A percentile compares a stretch with the other conserved stretches of the same genome.
Evolutionary conservation across 2,888 invertebrate genomes (phyloP).

Genomic region (Lamellibrachia columna): DNA sequence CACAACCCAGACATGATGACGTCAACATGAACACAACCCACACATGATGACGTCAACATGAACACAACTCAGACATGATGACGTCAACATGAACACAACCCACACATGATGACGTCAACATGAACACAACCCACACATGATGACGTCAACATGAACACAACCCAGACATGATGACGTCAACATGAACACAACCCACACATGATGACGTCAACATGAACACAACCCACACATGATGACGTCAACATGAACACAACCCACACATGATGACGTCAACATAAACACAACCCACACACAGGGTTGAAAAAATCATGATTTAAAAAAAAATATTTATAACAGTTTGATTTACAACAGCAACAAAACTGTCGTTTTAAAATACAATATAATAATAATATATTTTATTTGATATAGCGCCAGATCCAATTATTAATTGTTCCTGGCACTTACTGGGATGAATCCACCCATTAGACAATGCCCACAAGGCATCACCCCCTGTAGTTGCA

Average conservation of each 20-base stretch:
- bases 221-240: constrained; percentile 19
- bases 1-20: too few species aligned
- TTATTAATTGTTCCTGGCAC: too few species aligned
- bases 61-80: not conserved
- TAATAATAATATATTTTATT: too few species aligned
- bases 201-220: not conserved
- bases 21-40: not conserved
- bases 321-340: not conserved
- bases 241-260: not conserved
- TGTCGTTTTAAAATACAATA: too few species aligned
- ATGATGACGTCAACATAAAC: not conserved
- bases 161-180: constrained; percentile 20
- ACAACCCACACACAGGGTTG: too few species aligned
- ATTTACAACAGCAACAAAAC: too few species aligned
- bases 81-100: not conserved
- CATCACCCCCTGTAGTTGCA: too few species aligned
- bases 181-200: not conserved
- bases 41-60: not conserved
- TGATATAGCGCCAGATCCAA: too few species aligned
- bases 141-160: not conserved
- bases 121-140: not conserved
- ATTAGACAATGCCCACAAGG: too few species aligned
- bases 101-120: constrained; percentile 20
- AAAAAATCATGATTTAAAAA: not conserved
- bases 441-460: too few species aligned